A percentile compares a stretch with the other conserved stretches of the same genome.
Evolutionary conservation across 2,797 vertebrate species (phyloP).

Genomic region (Alcedo quadribrachys): DNA sequence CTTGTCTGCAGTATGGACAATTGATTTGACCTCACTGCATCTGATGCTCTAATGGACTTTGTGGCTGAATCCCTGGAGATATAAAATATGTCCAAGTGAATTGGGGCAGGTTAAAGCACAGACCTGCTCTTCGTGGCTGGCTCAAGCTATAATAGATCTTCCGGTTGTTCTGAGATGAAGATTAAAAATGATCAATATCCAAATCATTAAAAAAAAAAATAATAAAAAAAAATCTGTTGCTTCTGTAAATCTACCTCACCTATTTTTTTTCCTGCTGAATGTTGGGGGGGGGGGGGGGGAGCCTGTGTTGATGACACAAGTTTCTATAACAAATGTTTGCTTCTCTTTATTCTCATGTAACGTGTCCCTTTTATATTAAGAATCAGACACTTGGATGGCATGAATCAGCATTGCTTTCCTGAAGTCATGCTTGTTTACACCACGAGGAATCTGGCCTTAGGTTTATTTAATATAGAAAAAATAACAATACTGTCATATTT

Average conservation of each 20-base stretch:
- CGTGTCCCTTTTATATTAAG: neutral
- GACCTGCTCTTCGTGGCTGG: constrained; percentile 63
- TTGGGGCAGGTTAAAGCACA: constrained; percentile 76
- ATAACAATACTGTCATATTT: constrained; percentile 8
- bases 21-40: constrained; percentile 87
- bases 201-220: constrained; percentile 71
- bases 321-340: constrained; percentile 19
- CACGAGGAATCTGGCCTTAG: neutral
- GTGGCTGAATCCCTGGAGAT: constrained; percentile 83
- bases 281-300: neutral
- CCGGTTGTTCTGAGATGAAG: constrained; percentile 63
- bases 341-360: constrained; percentile 14
- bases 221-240: constrained; percentile 58
- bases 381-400: neutral
- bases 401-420: constrained; percentile 30
- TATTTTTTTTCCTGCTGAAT: neutral
- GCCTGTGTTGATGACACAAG: neutral
- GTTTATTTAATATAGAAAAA: constrained; percentile 29
- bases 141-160: constrained; percentile 70
- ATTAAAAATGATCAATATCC: constrained; percentile 80
- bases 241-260: constrained; percentile 64
- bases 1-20: constrained; percentile 83
- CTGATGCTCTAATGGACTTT: constrained; percentile 84
- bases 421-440: constrained; percentile 2
- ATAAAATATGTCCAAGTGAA: constrained; percentile 78